Base-by-base conservation (phyloP, 2,797 vertebrate genomes). In the Mormyrus hasselquistii region DNA sequence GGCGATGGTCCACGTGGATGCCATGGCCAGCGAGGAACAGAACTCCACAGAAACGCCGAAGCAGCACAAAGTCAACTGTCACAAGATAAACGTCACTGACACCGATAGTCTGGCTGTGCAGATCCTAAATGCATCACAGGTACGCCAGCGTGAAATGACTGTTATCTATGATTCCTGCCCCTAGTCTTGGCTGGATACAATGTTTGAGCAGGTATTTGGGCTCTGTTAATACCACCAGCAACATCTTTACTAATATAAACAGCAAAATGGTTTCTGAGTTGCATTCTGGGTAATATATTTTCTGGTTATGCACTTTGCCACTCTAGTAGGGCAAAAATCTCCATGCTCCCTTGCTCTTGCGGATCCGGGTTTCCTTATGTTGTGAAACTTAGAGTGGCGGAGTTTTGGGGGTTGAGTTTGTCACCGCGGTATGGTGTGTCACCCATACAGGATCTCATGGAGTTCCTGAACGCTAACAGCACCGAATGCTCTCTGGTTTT, bases 401-500 rank as follows among this genome's bases (percentile, higher is more conserved):
- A 22, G 49, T 22, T 25, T n/a, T 9, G 49, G 49, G 83, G 12
- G 34, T 47, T 47, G 44, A 47, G 16, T 22, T 82, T 47, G 76
- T 47, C 38, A 82, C 16, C 16, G 19, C 6, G 19, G 7, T 47
- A 8, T 47, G 76, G 8, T 82, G 38, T 44, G 76, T 82, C 41
- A 44, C 41, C 29, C 76, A 91, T 25, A 1, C 91, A 99, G 99
- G 99, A 99, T 88, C 94, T 99, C 91, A 99, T 99, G 98, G 99
- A 99, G 76, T 97, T 97, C 91, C 93, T 99, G 29, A 98, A 98
- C 88, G 96, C 96, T 0, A 99, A 98, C 41, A 93, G 97, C 90
- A 97, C 97, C 0, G 98, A 99, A 90, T 99, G 99, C 88, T 97
- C 98, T 0, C 92, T 99, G 89, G 99, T 99, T 16, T 94, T 99